These are phyloP conservation scores for Syritta pipiens DNA, from an alignment of 2,888 invertebrate genomes.

Conservation along the genomic window DNA sequence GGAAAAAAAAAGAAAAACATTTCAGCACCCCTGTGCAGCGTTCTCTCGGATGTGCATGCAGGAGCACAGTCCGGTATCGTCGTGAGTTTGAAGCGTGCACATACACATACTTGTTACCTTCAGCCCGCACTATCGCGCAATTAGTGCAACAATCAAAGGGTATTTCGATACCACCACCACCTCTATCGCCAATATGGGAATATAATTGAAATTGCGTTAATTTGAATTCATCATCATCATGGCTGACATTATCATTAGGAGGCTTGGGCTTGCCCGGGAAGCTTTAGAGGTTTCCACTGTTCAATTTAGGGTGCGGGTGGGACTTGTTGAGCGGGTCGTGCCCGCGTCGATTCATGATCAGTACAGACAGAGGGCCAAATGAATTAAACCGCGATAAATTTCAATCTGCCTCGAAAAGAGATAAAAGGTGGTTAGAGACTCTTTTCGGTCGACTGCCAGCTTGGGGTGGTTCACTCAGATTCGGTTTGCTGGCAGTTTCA, in stretches of 20 bases:
- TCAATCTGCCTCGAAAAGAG: background rate
- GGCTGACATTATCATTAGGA: background rate
- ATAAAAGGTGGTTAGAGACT: background rate
- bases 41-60: background rate
- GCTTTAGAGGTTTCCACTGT: background rate
- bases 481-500: background rate
- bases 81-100: background rate
- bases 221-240: constrained; percentile 44
- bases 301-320: background rate
- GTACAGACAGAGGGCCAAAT: constrained; percentile 12
- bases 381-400: constrained; percentile 30
- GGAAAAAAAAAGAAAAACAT: background rate
- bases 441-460: background rate
- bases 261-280: background rate
- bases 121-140: constrained; percentile 42
- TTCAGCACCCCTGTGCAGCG: background rate
- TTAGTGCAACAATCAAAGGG: constrained; percentile 62
- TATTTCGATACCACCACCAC: background rate
- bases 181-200: constrained; percentile 16
- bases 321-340: background rate
- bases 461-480: background rate
- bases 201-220: constrained; percentile 53
- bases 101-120: constrained; percentile 21
- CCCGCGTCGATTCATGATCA: constrained; percentile 1
- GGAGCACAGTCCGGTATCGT: background rate